Evolutionary conservation across 2,888 invertebrate species (phyloP).

Genomic region (Aelia acuminata): DNA sequence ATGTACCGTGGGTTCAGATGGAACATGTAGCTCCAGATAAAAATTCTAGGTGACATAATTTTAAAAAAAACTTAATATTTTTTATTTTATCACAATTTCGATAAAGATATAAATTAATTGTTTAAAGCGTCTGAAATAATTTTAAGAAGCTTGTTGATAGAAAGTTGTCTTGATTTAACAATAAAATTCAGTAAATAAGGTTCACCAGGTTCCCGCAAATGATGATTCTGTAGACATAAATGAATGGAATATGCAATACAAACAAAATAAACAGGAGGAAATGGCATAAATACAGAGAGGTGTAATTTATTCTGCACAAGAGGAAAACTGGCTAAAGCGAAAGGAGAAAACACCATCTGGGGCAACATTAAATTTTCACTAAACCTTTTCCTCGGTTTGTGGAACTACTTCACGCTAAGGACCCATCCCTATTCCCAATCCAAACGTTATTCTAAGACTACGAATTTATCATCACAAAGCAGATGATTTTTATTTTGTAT

Average conservation of each 20-base stretch:
- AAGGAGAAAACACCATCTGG: background rate
- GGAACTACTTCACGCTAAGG: background rate
- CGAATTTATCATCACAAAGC: background rate
- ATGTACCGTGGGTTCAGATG: too few species aligned
- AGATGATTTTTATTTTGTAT: too few species aligned
- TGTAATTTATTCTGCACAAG: background rate
- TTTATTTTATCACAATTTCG: too few species aligned
- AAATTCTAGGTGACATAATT: too few species aligned
- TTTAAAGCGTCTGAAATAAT: too few species aligned
- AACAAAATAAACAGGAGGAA: background rate
- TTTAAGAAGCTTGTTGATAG: too few species aligned
- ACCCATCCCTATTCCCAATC: background rate
- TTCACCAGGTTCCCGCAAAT: too few species aligned
- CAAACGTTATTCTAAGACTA: background rate
- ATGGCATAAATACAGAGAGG: background rate
- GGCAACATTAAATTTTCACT: conserved; percentile 18
- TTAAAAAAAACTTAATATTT: too few species aligned
- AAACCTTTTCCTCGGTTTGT: background rate
- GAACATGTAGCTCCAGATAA: too few species aligned
- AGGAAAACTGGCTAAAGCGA: background rate
- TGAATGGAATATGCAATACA: background rate
- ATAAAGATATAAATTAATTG: too few species aligned
- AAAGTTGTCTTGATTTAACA: too few species aligned
- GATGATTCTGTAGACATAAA: background rate
- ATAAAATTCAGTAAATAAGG: too few species aligned